Evolutionary conservation across 1,140 invertebrate genomes (phyloP).

Genomic region (Drosophila seguyi): DNA sequence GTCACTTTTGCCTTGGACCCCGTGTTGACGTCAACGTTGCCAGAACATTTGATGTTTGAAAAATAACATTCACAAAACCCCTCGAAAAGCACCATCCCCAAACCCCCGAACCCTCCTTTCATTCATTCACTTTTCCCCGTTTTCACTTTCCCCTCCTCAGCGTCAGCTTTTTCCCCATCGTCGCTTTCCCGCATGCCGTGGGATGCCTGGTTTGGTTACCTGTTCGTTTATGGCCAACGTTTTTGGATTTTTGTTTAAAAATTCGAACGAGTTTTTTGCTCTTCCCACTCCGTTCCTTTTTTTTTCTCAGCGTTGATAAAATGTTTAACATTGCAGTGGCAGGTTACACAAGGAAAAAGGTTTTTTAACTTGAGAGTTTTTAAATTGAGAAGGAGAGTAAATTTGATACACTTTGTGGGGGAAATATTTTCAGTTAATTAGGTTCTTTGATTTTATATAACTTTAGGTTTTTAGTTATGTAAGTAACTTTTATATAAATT

Average conservation of each 20-base stretch:
- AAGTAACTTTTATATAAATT: background rate
- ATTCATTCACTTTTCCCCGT: background rate
- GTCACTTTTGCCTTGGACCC: slow-evolving; percentile 49
- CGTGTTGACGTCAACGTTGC: slow-evolving; percentile 60
- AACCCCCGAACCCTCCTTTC: background rate
- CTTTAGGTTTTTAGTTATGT: background rate
- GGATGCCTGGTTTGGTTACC: slow-evolving; percentile 48
- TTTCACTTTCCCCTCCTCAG: slow-evolving; percentile 5
- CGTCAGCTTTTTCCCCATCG: slow-evolving; percentile 6
- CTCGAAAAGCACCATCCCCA: background rate
- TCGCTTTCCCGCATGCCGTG: slow-evolving; percentile 20
- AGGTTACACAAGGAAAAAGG: slow-evolving; percentile 29
- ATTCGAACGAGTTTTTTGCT: slow-evolving; percentile 51
- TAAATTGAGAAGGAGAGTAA: no score
- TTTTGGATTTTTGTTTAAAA: slow-evolving; percentile 51
- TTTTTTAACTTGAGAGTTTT: rapidly evolving
- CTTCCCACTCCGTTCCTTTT: background rate
- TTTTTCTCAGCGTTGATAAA: slow-evolving; percentile 53
- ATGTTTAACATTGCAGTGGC: slow-evolving; percentile 70
- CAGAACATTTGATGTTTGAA: slow-evolving; percentile 59
- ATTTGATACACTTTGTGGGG: no score
- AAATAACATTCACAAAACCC: slow-evolving; percentile 49
- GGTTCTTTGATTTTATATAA: background rate
- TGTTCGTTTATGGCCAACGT: slow-evolving; percentile 47
- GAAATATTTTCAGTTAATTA: background rate